Conservation (phyloP, 2,888 invertebrate species). For the Caenorhabditis doughertyi region DNA sequence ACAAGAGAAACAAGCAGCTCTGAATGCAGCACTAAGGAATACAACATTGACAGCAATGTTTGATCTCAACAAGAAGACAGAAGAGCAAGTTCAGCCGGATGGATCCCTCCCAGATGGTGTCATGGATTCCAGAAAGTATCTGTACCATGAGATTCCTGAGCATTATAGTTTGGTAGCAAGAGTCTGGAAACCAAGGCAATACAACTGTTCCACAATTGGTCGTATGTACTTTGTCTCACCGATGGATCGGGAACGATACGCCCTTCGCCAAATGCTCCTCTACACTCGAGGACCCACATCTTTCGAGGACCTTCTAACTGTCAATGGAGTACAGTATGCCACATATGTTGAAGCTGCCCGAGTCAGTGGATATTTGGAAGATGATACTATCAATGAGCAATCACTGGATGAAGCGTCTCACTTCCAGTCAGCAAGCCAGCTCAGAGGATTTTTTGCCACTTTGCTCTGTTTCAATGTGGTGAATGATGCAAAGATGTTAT, state of each 20-base stretch:
- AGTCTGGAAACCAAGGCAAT: too few species aligned
- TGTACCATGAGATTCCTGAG: slow-evolving; percentile 29
- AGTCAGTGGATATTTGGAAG: slow-evolving; percentile 44
- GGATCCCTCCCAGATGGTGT: background rate
- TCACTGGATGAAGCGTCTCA: slow-evolving; percentile 42
- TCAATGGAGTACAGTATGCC: slow-evolving; percentile 33
- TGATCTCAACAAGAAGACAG: background rate
- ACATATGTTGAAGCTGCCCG: slow-evolving; percentile 56
- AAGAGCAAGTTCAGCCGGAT: background rate
- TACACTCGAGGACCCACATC: slow-evolving; percentile 61
- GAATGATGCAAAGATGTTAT: slow-evolving; percentile 2
- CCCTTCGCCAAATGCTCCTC: slow-evolving; percentile 59
- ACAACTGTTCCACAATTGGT: slow-evolving; percentile 34
- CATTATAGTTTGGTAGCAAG: background rate
- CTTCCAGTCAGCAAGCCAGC: slow-evolving; percentile 27
- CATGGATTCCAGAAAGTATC: background rate
- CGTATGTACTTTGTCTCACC: slow-evolving; percentile 61
- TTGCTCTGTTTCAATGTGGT: slow-evolving; percentile 29
- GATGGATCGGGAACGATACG: slow-evolving; percentile 53
- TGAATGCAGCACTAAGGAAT: background rate
- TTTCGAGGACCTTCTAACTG: slow-evolving; percentile 73
- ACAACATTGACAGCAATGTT: slow-evolving; percentile 29
- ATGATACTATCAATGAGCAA: slow-evolving; percentile 44
- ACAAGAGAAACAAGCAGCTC: slow-evolving; percentile 3
- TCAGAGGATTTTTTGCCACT: slow-evolving; percentile 37